These are phyloP conservation scores for Aulostomus chinensis DNA, from an alignment of 2,797 vertebrate genomes.

Conservation along the genomic window DNA sequence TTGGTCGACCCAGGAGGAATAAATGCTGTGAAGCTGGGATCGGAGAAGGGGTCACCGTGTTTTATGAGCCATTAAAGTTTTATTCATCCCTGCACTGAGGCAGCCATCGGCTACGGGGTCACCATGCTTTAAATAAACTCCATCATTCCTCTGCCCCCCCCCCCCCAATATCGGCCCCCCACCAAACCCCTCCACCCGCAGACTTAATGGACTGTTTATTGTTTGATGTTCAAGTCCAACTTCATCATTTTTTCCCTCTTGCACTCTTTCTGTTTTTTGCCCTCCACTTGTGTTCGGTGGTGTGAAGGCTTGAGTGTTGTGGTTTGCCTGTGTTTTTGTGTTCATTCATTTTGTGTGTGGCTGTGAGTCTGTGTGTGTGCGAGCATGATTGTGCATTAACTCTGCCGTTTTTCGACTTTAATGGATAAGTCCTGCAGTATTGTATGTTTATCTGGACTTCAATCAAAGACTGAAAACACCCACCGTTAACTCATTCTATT, in stretches of 20 bases:
- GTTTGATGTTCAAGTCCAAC: conserved; percentile 86
- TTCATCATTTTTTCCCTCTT: conserved; percentile 63
- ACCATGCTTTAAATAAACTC: conserved; percentile 98
- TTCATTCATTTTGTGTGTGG: conserved; percentile 32
- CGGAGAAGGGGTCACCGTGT: conserved; percentile 85
- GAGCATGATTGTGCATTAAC: too few relatives aligned
- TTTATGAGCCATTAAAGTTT: conserved; percentile 99
- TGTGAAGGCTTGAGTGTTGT: conserved; percentile 56
- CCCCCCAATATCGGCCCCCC: conserved; percentile 57
- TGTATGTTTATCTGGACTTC: too few relatives aligned
- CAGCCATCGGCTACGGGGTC: conserved; percentile 94
- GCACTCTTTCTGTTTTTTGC: conserved; percentile 42
- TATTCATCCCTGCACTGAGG: conserved; percentile 96
- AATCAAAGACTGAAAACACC: too few relatives aligned
- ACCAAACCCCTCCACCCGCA: conserved; percentile 44
- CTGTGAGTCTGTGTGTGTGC: conserved; percentile 2
- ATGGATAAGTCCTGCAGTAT: neutral
- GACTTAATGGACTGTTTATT: conserved; percentile 89
- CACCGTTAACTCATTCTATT: too few relatives aligned
- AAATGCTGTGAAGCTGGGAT: conserved; percentile 46
- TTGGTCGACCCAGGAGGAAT: conserved; percentile 55
- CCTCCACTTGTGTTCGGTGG: conserved; percentile 50
- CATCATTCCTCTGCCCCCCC: conserved; percentile 85
- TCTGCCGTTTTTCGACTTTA: too few relatives aligned
- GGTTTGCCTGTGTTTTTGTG: conserved; percentile 46